phyloP scores from a whole-genome alignment of 2,113 vertebrate genomes.

The Poeciliopsis retropinna region DNA sequence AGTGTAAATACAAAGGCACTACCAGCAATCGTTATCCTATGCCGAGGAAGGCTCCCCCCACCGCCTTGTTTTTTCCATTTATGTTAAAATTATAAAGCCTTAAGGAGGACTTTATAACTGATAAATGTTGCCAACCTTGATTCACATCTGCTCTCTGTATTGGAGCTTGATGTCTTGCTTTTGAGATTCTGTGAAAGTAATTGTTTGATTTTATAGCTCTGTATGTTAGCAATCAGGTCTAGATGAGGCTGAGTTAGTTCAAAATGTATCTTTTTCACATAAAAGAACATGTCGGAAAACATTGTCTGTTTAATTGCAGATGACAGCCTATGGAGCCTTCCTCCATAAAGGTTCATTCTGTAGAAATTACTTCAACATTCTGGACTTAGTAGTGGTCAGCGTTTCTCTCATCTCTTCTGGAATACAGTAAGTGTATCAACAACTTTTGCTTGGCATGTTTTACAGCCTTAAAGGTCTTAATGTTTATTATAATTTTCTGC shows the following conservation, averaged over 20 bases:
- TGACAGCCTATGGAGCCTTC: slow-evolving; percentile 98
- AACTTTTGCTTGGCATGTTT: slow-evolving; percentile 20
- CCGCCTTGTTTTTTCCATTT: background rate
- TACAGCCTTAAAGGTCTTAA: background rate
- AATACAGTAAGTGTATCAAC: slow-evolving; percentile 91
- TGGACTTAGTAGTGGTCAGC: slow-evolving; percentile 98
- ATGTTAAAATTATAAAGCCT: background rate
- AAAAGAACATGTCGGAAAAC: background rate
- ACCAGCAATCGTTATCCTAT: background rate
- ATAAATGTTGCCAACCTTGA: background rate
- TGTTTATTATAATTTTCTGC: background rate
- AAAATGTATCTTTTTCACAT: background rate
- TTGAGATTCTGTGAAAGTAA: background rate
- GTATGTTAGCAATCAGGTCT: background rate
- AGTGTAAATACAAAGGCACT: no score
- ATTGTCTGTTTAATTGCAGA: slow-evolving; percentile 77
- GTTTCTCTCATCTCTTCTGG: slow-evolving; percentile 99
- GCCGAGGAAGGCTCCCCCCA: background rate
- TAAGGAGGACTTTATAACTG: background rate
- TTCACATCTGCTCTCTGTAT: no score
- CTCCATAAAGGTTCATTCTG: slow-evolving; percentile 99
- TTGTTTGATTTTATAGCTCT: background rate
- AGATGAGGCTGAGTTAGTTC: background rate
- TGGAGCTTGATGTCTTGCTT: background rate
- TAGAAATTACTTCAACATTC: slow-evolving; percentile 98